Evolutionary conservation across 2,888 invertebrate species (phyloP).

Genomic region (Blera fallax): DNA sequence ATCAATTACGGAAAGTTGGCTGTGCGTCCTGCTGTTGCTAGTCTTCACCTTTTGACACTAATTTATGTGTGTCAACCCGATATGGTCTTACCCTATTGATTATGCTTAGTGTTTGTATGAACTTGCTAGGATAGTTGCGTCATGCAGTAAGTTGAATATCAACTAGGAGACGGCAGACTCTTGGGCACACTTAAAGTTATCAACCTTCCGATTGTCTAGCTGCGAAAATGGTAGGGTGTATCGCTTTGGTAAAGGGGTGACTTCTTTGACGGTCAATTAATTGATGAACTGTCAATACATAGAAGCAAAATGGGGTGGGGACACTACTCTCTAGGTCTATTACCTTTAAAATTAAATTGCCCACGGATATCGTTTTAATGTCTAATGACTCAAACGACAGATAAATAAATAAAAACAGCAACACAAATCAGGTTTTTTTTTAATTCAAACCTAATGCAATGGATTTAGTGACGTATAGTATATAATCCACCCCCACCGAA

Average conservation of each 20-base stretch:
- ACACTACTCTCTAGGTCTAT: too few species aligned
- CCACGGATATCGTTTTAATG: neutral
- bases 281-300: conserved; percentile 1
- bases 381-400: neutral
- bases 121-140: conserved; percentile 13
- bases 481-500: neutral
- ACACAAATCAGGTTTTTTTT: neutral
- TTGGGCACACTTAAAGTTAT: conserved; percentile 1
- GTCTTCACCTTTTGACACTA: conserved; percentile 49
- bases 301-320: neutral
- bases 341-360: neutral
- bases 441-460: neutral
- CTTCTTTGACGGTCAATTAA: conserved; percentile 8
- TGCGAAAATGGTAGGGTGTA: neutral
- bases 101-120: neutral
- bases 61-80: conserved; percentile 50
- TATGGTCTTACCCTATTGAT: conserved; percentile 30
- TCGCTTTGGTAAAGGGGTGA: neutral
- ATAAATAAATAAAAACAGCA: neutral
- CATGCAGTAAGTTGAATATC: conserved; percentile 9
- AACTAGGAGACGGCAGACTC: neutral
- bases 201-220: conserved; percentile 1
- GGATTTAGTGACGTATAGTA: neutral
- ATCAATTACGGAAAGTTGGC: conserved; percentile 35
- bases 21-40: conserved; percentile 6